Percentiles rank a stretch among this genome's conserved stretches.
Evolutionary conservation across 2,888 invertebrate genomes (phyloP).

Genomic region (Cephus runcator): DNA sequence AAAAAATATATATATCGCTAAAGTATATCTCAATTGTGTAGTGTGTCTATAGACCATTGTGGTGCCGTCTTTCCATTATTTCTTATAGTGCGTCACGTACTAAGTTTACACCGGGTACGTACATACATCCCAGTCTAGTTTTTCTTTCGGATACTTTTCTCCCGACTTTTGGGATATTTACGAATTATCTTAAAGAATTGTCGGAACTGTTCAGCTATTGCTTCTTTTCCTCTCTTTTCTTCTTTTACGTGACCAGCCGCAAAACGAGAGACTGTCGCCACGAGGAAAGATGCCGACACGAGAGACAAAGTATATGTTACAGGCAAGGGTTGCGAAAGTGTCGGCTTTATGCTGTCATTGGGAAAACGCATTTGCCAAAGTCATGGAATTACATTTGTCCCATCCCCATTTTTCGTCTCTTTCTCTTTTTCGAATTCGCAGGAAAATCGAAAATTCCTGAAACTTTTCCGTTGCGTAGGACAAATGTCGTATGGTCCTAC

Average conservation of each 20-base stretch:
- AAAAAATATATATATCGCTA: neutral
- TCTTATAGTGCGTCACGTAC: neutral
- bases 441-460: neutral
- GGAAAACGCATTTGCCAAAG: neutral
- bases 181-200: neutral
- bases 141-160: neutral
- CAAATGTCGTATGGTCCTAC: neutral
- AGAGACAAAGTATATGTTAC: neutral
- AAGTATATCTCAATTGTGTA: neutral
- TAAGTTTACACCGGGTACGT: neutral
- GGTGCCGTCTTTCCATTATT: neutral
- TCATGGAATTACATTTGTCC: neutral
- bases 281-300: no score
- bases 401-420: neutral
- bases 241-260: neutral
- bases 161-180: neutral
- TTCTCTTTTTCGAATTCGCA: neutral
- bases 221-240: neutral
- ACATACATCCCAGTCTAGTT: neutral
- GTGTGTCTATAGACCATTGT: neutral
- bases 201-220: neutral
- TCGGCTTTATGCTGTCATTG: neutral
- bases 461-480: neutral
- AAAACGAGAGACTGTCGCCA: neutral
- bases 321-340: neutral